A percentile compares a stretch with the other conserved stretches of the same genome.
Evolutionary conservation across 2,888 invertebrate genomes (phyloP).

Genomic region (Cabera pusaria): DNA sequence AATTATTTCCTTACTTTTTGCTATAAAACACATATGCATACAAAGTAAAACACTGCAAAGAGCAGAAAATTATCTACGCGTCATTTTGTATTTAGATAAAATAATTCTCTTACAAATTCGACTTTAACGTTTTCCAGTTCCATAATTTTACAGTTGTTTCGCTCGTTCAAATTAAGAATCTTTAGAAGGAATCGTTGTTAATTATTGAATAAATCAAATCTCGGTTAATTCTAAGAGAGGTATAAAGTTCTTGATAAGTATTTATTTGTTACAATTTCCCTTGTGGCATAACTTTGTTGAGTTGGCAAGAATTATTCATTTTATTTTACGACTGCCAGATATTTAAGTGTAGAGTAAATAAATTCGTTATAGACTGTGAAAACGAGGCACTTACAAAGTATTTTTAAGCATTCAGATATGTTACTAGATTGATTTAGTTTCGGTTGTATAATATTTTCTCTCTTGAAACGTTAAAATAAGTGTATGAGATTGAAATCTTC

Average conservation of each 20-base stretch:
- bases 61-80: too few species aligned
- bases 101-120: too few species aligned
- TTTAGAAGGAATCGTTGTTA: constrained; percentile 16
- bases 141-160: constrained; percentile 15
- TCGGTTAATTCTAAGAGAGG: constrained; percentile 17
- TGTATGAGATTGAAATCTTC: too few species aligned
- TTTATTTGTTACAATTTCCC: constrained; percentile 21
- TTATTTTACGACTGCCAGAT: constrained; percentile 7
- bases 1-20: too few species aligned
- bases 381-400: too few species aligned
- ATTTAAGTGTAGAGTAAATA: constrained; percentile 10
- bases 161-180: constrained; percentile 14
- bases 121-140: constrained; percentile 3
- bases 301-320: constrained; percentile 9
- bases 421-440: too few species aligned
- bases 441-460: too few species aligned
- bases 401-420: too few species aligned
- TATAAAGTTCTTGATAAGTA: constrained; percentile 22
- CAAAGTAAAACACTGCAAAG: too few species aligned
- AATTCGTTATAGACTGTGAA: constrained; percentile 3
- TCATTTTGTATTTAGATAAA: constrained; percentile 1
- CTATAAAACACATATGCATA: too few species aligned
- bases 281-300: constrained; percentile 14
- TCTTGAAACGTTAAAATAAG: too few species aligned
- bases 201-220: constrained; percentile 22